phyloP scores from a whole-genome alignment of 2,888 invertebrate genomes.

The Lasiommata megera region DNA sequence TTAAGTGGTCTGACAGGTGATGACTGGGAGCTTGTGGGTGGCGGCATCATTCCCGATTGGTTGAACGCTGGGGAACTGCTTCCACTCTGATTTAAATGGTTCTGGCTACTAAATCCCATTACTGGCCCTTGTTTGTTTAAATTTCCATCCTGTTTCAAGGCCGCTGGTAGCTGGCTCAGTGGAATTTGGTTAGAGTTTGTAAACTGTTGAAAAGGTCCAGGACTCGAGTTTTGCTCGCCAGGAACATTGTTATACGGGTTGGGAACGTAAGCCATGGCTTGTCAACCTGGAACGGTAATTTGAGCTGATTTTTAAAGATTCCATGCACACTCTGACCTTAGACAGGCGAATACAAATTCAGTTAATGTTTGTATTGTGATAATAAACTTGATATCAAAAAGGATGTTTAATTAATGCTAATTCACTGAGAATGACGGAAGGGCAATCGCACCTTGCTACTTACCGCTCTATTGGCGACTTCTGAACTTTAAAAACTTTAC shows the following conservation, averaged over 20 bases:
- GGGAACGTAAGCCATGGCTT: conserved; percentile 73
- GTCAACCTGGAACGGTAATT: conserved; percentile 65
- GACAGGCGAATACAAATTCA: conserved; percentile 22
- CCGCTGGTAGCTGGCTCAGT: conserved; percentile 55
- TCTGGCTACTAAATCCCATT: conserved; percentile 45
- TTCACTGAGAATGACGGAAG: conserved; percentile 70
- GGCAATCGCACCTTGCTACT: conserved; percentile 51
- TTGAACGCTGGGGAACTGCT: conserved; percentile 73
- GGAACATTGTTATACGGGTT: conserved; percentile 61
- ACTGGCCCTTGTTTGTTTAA: conserved; percentile 58
- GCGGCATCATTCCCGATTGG: conserved; percentile 56
- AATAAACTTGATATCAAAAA: conserved; percentile 52
- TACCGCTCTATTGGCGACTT: conserved; percentile 54
- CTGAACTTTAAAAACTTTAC: conserved; percentile 55
- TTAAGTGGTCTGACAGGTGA: conserved; percentile 51
- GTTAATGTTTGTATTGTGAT: conserved; percentile 54
- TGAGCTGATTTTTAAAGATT: conserved; percentile 12
- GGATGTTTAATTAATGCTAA: conserved; percentile 67
- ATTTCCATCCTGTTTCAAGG: conserved; percentile 64
- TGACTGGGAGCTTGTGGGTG: conserved; percentile 48
- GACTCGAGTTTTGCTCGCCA: conserved; percentile 54
- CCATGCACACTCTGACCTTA: not conserved
- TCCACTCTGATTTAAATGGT: conserved; percentile 62
- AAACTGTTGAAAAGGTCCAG: conserved; percentile 52
- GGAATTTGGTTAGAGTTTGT: conserved; percentile 60